These are phyloP conservation scores for Papilio dardanus DNA, from an alignment of 1,140 invertebrate species.

Conservation along the genomic window DNA sequence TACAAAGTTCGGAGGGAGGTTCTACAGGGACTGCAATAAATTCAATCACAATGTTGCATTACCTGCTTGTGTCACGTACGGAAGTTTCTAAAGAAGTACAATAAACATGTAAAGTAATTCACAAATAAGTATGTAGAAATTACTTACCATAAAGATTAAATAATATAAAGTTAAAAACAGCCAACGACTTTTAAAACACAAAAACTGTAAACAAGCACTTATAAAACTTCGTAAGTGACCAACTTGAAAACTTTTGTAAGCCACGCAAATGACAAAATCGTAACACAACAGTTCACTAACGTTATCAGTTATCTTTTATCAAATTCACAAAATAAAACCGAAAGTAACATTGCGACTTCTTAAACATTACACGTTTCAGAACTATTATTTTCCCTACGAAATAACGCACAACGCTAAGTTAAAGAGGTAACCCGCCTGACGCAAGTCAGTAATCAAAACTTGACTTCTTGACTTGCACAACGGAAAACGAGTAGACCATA, in stretches of 20 bases:
- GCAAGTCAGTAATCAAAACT: conserved; percentile 35
- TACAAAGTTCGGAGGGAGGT: neutral
- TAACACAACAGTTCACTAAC: conserved; percentile 48
- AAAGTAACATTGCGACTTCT: neutral
- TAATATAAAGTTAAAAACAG: neutral
- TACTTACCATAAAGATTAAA: neutral
- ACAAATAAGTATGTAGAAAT: neutral
- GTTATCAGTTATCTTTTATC: conserved; percentile 33
- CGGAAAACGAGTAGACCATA: conserved; percentile 29
- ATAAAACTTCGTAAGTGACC: conserved; percentile 52
- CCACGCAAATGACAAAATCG: conserved; percentile 49
- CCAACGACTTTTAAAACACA: conserved; percentile 18
- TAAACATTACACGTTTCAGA: neutral
- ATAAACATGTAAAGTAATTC: neutral
- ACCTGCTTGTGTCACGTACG: conserved; percentile 20
- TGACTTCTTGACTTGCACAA: conserved; percentile 33
- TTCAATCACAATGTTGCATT: conserved; percentile 2
- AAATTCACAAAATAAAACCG: conserved; percentile 34
- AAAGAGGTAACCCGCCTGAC: conserved; percentile 7
- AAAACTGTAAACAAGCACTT: conserved; percentile 47
- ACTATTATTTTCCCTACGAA: conserved; percentile 5
- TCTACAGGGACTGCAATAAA: neutral
- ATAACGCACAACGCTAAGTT: neutral
- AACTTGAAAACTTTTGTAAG: conserved; percentile 58
- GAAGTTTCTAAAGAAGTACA: neutral